A percentile compares a stretch with the other conserved stretches of the same genome.
These are phyloP conservation scores for Nasua narica DNA, from an alignment of 2,797 vertebrate genomes.

Conservation along the genomic window DNA sequence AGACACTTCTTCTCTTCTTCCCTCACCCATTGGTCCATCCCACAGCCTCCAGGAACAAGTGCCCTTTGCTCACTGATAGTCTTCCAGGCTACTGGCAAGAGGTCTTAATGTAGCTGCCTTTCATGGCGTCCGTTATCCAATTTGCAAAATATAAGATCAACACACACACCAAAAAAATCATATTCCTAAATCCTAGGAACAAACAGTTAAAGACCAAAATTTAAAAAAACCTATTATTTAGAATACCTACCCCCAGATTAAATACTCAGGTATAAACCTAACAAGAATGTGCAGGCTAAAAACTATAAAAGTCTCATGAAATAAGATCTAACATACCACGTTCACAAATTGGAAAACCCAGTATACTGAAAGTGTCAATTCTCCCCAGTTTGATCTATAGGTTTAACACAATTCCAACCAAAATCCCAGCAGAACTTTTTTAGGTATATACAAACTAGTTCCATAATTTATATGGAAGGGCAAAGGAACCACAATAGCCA, in stretches of 20 bases:
- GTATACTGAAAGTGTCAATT: background rate
- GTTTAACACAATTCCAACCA: background rate
- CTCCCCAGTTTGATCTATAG: background rate
- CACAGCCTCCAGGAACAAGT: background rate
- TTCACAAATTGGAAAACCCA: background rate
- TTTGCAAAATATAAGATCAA: background rate
- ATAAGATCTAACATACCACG: background rate
- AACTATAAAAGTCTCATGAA: background rate
- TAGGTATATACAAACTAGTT: background rate
- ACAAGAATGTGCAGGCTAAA: background rate
- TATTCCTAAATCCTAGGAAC: slow-evolving; percentile 25
- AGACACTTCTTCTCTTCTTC: background rate
- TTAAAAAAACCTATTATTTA: background rate
- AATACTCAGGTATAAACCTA: background rate
- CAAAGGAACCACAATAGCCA: background rate
- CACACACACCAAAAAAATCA: background rate
- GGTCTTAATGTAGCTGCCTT: background rate
- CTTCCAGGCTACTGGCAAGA: background rate
- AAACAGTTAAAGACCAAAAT: background rate
- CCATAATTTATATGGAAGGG: background rate
- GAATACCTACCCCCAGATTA: background rate
- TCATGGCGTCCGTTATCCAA: background rate
- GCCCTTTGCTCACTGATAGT: background rate
- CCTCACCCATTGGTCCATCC: background rate
- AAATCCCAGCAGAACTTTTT: background rate